phyloP scores from a whole-genome alignment of 2,888 invertebrate genomes.

The Hypomecis punctinalis region DNA sequence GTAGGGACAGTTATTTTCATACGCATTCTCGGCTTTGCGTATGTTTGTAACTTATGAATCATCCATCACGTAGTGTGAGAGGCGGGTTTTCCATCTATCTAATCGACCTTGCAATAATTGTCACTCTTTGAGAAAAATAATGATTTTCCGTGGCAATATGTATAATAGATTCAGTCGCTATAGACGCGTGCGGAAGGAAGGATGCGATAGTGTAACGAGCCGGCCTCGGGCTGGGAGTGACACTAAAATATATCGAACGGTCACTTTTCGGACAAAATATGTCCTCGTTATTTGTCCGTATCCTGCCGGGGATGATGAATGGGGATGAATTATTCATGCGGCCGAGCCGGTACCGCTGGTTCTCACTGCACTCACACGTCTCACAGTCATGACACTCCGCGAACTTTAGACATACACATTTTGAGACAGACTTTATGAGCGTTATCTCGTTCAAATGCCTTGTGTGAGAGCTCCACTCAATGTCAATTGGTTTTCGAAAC shows the following conservation, averaged over 20 bases:
- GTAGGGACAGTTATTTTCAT: no score
- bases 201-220: not conserved
- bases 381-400: no score
- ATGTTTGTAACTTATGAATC: no score
- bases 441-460: not conserved
- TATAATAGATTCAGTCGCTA: no score
- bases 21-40: no score
- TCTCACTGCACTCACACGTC: not conserved
- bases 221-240: constrained; percentile 10
- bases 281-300: constrained; percentile 17
- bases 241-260: constrained; percentile 11
- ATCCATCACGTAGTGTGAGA: no score
- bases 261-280: constrained; percentile 7
- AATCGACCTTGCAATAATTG: no score
- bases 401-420: no score
- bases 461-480: not conserved
- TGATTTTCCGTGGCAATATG: no score
- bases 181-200: no score
- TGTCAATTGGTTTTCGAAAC: not conserved
- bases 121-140: no score
- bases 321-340: constrained; percentile 24
- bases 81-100: no score
- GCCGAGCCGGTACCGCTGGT: not conserved
- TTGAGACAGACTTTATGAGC: not conserved
- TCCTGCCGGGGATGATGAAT: constrained; percentile 14